Evolutionary conservation across 2,888 invertebrate genomes (phyloP), one percentile per base, ranked within the genome.

Genomic region (Phrixothrix hirtus): DNA sequence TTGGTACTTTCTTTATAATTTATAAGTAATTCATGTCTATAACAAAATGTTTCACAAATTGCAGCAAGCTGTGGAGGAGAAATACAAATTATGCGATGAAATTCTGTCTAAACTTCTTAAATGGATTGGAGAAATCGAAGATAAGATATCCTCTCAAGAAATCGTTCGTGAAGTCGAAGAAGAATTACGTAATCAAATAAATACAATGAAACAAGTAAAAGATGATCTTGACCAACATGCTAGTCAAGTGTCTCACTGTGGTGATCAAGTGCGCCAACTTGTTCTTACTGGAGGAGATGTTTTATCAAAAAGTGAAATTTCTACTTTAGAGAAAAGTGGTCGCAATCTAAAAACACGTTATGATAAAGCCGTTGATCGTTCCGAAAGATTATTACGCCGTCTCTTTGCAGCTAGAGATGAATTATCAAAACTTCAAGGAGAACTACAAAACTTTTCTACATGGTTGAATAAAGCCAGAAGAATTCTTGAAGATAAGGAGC

Each of bases 11-110:
- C n/a, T n/a, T n/a, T n/a, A n/a, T n/a, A n/a, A n/a, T n/a, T n/a
- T n/a, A n/a, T n/a, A n/a, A n/a, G n/a, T n/a, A n/a, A n/a, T n/a
- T n/a, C n/a, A n/a, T n/a, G n/a, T n/a, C n/a, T n/a, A n/a, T n/a
- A n/a, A 36, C 11, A n/a, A 16, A 36, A n/a, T 11, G 7, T 26
- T 30, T 32, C 5, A 34, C 16, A 52, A 44, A 36, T 79, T 83
- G 62, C 82, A 95, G 95, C 92, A 93, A 90, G 94, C 94, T 70
- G 91, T 94, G 65, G 91, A 94, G 78, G 95, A 95, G 76, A 93
- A 93, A 77, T 95, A 93, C 82, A 89, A 89, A 73, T 81, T 91
- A 67, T 94, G 93, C 77, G 92, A 92, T 75, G 92, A 93, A 74
- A 89, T 87, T 30, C 81, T 94, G 52, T 85, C 86, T 57, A 90